Base-by-base conservation (phyloP, 2,797 vertebrate species). In the Oryzias dopingdopingensis region DNA sequence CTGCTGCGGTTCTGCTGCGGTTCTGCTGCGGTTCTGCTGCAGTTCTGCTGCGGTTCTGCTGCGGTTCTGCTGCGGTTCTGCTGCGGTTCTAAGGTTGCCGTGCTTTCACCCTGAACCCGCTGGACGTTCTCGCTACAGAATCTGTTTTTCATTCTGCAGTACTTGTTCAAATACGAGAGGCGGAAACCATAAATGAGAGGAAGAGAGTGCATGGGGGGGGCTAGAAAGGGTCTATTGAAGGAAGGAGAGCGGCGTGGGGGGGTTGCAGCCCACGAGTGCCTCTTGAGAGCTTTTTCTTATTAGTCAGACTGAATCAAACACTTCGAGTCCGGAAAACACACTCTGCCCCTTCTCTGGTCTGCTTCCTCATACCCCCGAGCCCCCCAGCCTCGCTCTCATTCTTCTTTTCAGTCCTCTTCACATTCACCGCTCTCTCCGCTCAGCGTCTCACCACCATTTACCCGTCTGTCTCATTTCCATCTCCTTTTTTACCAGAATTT, bases 241-340 rank as follows among this genome's bases (percentile, higher is more conserved):
- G 77, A 53, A 76, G 40, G 69, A 62, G 79, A 66, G 70, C 49
- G 58, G 29, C 7, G 29, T 32, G 29, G 8, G 72, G 55, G 64
- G 70, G 77, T 70, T 79, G 74, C 74, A 65, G 77, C 59, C 54
- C 73, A 76, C 53, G 58, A 90, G 88, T 85, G 86, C 76, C 88
- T 87, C 88, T 89, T 78, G 78, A 88, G 81, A 82, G 82, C 78
- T 80, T 86, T 85, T 87, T 76, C 76, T 86, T 86, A 88, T 89
- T 89, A 88, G 80, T 69, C 67, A 37, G 74, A 75, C 77, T 85
- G 85, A 88, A 86, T 89, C 77, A 70, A 44, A 50, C 14, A 62
- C 79, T 69, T 76, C 52, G 76, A 81, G 81, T 74, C 72, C 52
- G 56, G 74, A 80, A 80, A 87, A 83, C 77, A 82, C 71, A 66